These are phyloP conservation scores for Mesochorus sp. DNA, from an alignment of 2,888 invertebrate genomes.

Conservation along the genomic window DNA sequence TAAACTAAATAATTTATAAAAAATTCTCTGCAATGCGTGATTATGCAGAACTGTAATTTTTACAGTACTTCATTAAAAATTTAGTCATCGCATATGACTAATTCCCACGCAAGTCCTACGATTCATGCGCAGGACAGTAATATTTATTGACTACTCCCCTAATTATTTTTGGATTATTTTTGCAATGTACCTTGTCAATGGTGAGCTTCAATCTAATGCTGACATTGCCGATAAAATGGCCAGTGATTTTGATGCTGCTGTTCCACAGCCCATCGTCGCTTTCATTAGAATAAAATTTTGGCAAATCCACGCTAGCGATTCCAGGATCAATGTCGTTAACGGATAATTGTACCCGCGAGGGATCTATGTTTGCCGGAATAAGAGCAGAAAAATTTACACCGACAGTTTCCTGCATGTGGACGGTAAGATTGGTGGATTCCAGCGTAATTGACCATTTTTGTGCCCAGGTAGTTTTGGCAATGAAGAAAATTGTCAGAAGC, in stretches of 20 bases:
- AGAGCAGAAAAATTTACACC: constrained; percentile 81
- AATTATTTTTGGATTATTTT: no score
- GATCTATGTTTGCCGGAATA: constrained; percentile 71
- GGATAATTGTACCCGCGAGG: constrained; percentile 57
- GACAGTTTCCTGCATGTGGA: constrained; percentile 83
- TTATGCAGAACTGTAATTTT: no score
- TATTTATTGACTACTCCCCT: no score
- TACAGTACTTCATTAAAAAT: no score
- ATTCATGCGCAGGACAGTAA: no score
- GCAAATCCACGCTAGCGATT: constrained; percentile 64
- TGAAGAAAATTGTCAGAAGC: constrained; percentile 23
- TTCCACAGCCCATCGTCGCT: constrained; percentile 64
- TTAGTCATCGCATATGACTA: no score
- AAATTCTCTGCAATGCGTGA: no score
- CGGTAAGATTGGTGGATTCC: constrained; percentile 72
- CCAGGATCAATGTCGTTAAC: constrained; percentile 64
- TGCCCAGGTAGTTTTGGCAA: constrained; percentile 66
- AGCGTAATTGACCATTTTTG: constrained; percentile 71
- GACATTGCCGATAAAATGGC: constrained; percentile 83
- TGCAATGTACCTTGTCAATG: constrained; percentile 66
- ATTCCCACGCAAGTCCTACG: no score
- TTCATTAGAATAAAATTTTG: constrained; percentile 43
- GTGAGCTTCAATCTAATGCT: constrained; percentile 65
- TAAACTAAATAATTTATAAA: no score
- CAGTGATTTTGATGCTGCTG: constrained; percentile 81